Base-by-base conservation (phyloP, 2,888 invertebrate genomes). In the Yponomeuta evonymella region DNA sequence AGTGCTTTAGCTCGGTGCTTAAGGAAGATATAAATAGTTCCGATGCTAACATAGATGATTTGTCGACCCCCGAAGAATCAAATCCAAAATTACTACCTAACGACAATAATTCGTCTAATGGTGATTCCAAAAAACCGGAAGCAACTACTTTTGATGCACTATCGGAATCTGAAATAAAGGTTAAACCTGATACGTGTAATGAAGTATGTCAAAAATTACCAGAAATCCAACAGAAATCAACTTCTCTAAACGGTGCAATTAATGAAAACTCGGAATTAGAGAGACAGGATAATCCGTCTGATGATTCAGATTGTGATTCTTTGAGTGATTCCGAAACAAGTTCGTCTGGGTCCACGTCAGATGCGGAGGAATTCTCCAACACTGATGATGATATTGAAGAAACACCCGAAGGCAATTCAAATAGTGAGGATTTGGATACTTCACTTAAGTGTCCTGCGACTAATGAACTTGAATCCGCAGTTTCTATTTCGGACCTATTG, bases 301-400 rank as follows among this genome's bases (percentile, higher is more conserved):
- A 58, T 58, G 51, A 58, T 58, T 58, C 51, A 58, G 51, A 58
- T 58, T 58, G 15, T 58, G 51, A 58, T 58, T 58, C 51, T 58
- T 58, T 58, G 51, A 58, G 51, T 15, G 51, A 58, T 58, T 58
- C 51, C 15, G 51, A 58, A 58, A 58, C 51, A 58, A 58, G 51
- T 58, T 58, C 51, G 5, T 58, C 51, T 58, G 51, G 15, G 51
- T 58, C 51, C 51, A 58, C 51, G 15, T 58, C 51, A 4, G 51
- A 58, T 2, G 15, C 51, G 15, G 51, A 58, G 12, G 15, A 58
- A 58, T 58, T 12, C 51, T 58, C 51, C 15, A 58, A 58, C 12
- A 15, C 51, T 15, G 51, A 58, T 58, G 5, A 58, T 5, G 51
- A 58, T 15, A 43, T 43, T 43, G 51, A 10, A 58, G 51, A 58